phyloP scores from a whole-genome alignment of 2,797 vertebrate species.

The Anabas testudineus region DNA sequence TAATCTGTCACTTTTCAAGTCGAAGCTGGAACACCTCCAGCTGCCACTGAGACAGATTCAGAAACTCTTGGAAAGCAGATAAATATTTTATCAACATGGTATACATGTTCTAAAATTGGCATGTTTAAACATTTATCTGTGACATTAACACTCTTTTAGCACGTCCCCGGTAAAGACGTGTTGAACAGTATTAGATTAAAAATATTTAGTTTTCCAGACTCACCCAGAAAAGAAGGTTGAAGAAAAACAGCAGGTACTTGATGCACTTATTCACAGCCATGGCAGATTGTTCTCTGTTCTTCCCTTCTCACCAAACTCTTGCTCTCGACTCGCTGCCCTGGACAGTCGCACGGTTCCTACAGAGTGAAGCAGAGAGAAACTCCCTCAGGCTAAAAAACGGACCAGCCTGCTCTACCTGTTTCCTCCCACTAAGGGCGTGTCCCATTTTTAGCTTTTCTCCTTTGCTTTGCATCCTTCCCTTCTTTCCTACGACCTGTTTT shows the following conservation, averaged over 20 bases:
- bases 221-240: slow-evolving; percentile 83
- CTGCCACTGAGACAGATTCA: neutral
- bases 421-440: neutral
- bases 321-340: neutral
- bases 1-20: too few relatives aligned
- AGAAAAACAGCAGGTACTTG: slow-evolving; percentile 79
- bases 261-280: slow-evolving; percentile 80
- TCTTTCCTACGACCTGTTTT: neutral
- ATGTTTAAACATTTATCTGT: too few relatives aligned
- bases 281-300: neutral
- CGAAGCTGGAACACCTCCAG: too few relatives aligned
- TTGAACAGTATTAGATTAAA: neutral
- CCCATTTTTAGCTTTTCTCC: neutral
- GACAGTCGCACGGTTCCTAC: neutral
- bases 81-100: too few relatives aligned
- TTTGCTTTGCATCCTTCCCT: neutral
- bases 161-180: neutral
- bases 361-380: neutral
- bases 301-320: neutral
- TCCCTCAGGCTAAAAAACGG: slow-evolving; percentile 5
- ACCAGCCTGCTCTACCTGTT: slow-evolving; percentile 42
- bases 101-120: too few relatives aligned
- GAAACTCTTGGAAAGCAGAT: neutral
- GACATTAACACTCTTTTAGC: too few relatives aligned
- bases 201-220: slow-evolving; percentile 44